phyloP scores from a whole-genome alignment of 2,113 vertebrate species.

The Cheirogaleus medius region DNA sequence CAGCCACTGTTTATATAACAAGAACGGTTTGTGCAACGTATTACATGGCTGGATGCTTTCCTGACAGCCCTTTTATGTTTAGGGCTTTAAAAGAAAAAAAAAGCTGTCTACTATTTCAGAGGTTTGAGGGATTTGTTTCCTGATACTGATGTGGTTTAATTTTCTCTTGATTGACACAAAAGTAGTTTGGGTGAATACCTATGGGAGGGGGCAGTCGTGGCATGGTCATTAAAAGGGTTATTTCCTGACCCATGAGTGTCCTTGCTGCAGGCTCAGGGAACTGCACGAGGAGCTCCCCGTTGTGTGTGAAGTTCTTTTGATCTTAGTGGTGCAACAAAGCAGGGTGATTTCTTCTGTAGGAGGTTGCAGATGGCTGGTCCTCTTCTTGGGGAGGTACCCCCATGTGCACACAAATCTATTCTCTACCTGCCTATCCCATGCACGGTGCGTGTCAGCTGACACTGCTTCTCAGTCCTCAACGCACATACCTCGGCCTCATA shows the following conservation, averaged over 20 bases:
- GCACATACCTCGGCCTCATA: background rate
- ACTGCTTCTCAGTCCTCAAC: background rate
- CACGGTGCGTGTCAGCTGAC: background rate
- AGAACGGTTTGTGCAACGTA: too few species aligned
- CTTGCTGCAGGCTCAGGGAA: background rate
- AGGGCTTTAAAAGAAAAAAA: background rate
- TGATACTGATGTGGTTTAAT: background rate
- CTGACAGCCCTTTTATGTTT: background rate
- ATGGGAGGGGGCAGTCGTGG: background rate
- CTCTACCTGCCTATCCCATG: background rate
- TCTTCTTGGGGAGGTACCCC: background rate
- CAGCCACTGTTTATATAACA: too few species aligned
- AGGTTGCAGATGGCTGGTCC: background rate
- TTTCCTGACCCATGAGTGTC: background rate
- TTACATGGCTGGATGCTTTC: too few species aligned
- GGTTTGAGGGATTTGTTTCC: conserved; percentile 17
- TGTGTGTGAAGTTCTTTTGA: background rate
- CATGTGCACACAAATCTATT: background rate
- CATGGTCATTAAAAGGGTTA: background rate
- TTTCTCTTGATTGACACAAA: background rate
- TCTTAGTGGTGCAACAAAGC: background rate
- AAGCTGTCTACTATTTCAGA: background rate
- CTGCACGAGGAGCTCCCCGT: background rate
- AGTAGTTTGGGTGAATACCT: background rate
- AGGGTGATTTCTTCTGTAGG: background rate